Percentiles rank a stretch among this genome's conserved stretches.
Conservation (phyloP, 2,113 vertebrate genomes). For the Himantopus leucocephalus region DNA sequence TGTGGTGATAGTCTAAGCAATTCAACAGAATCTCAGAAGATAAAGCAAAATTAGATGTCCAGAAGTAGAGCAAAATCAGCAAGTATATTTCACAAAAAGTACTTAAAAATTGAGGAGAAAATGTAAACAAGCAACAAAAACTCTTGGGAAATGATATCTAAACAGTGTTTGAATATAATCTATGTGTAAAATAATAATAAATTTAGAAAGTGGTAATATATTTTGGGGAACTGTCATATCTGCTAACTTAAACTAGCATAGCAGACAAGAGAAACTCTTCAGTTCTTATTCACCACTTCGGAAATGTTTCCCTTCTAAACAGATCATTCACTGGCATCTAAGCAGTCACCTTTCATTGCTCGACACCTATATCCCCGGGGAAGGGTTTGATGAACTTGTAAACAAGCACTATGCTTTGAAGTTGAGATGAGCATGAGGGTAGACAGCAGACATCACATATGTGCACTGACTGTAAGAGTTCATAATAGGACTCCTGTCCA, state of each 20-base stretch:
- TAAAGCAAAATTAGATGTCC: background rate
- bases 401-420: slow-evolving; percentile 35
- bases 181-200: background rate
- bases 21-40: background rate
- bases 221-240: background rate
- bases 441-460: slow-evolving; percentile 58
- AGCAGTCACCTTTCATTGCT: slow-evolving; percentile 61
- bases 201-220: background rate
- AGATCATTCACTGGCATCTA: slow-evolving; percentile 3
- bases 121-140: background rate
- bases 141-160: background rate
- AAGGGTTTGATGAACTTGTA: slow-evolving; percentile 69
- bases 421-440: slow-evolving; percentile 12
- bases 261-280: background rate
- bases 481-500: background rate
- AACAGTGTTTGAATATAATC: background rate
- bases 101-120: background rate
- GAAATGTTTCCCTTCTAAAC: slow-evolving; percentile 31
- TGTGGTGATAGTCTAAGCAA: background rate
- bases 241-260: background rate
- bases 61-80: background rate
- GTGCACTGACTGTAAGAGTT: background rate
- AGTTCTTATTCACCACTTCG: background rate
- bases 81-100: background rate
- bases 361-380: slow-evolving; percentile 21